These are phyloP conservation scores for Antennarius maculatus DNA, from an alignment of 2,797 vertebrate species.

Conservation along the genomic window DNA sequence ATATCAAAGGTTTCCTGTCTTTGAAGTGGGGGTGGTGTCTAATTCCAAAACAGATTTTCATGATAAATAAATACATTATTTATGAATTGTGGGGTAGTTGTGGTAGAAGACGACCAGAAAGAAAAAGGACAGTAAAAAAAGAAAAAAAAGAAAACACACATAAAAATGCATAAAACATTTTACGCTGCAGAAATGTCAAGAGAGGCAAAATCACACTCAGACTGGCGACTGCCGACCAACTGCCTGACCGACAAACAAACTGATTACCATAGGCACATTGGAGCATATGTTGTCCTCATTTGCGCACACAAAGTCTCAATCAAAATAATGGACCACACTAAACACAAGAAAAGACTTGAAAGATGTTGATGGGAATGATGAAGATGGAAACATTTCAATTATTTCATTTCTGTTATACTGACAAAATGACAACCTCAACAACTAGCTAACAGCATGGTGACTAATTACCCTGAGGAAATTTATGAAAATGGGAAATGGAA, in stretches of 20 bases:
- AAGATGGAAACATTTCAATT: conserved; percentile 80
- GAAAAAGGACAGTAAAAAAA: conserved; percentile 59
- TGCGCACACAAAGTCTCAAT: conserved; percentile 82
- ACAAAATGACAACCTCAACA: conserved; percentile 68
- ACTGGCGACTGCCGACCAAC: conserved; percentile 71
- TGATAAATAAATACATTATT: conserved; percentile 90
- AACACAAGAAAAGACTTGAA: conserved; percentile 66
- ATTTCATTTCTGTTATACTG: conserved; percentile 78
- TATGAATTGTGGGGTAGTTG: conserved; percentile 78
- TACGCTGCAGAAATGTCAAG: conserved; percentile 81
- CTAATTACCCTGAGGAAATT: conserved; percentile 75
- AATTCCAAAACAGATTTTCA: conserved; percentile 88
- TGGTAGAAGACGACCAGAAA: conserved; percentile 64
- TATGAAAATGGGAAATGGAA: conserved; percentile 72
- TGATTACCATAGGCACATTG: conserved; percentile 78
- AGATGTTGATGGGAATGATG: conserved; percentile 76
- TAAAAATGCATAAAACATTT: conserved; percentile 87
- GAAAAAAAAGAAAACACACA: conserved; percentile 72
- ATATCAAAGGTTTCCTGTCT: conserved; percentile 88
- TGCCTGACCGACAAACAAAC: conserved; percentile 77
- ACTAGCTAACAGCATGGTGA: conserved; percentile 45
- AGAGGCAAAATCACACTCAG: conserved; percentile 78
- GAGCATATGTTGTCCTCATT: conserved; percentile 81
- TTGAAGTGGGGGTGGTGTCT: conserved; percentile 86
- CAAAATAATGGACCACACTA: conserved; percentile 73